Conservation (phyloP, 1,140 invertebrate genomes). For the Aethina tumida region DNA sequence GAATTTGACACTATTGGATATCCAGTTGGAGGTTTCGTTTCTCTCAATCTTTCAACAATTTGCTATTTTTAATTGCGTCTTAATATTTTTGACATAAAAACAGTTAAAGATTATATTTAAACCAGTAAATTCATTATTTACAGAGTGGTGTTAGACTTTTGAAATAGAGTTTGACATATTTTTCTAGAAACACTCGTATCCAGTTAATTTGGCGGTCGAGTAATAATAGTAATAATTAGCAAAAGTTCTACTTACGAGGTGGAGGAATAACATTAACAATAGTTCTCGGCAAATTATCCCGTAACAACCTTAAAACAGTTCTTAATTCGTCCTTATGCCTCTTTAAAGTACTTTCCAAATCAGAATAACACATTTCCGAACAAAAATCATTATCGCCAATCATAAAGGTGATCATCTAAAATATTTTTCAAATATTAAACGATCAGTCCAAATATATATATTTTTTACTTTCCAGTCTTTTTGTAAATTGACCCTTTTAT, state of each 20-base stretch:
- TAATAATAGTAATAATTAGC: slow-evolving; percentile 7
- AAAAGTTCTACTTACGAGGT: slow-evolving; percentile 33
- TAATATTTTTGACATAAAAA: not conserved
- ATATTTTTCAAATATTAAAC: slow-evolving; percentile 1
- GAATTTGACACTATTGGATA: too few relatives aligned
- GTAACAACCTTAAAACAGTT: slow-evolving; percentile 42
- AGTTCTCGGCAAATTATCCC: slow-evolving; percentile 49
- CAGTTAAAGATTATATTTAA: not conserved
- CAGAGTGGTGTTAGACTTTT: not conserved
- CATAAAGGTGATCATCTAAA: slow-evolving; percentile 25
- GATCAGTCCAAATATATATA: not conserved
- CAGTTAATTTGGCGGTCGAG: not conserved
- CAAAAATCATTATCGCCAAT: slow-evolving; percentile 55
- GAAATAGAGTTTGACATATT: not conserved
- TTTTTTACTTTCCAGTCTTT: slow-evolving; percentile 56
- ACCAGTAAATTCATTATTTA: not conserved
- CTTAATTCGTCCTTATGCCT: slow-evolving; percentile 42
- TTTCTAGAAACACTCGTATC: not conserved
- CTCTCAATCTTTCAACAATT: too few relatives aligned
- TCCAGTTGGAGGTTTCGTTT: too few relatives aligned
- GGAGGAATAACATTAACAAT: slow-evolving; percentile 48
- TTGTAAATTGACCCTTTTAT: slow-evolving; percentile 47
- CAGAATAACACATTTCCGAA: slow-evolving; percentile 44
- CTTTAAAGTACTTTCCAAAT: slow-evolving; percentile 31
- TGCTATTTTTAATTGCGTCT: too few relatives aligned